Conservation (phyloP, 2,113 vertebrate genomes). For the Panurus biarmicus region DNA sequence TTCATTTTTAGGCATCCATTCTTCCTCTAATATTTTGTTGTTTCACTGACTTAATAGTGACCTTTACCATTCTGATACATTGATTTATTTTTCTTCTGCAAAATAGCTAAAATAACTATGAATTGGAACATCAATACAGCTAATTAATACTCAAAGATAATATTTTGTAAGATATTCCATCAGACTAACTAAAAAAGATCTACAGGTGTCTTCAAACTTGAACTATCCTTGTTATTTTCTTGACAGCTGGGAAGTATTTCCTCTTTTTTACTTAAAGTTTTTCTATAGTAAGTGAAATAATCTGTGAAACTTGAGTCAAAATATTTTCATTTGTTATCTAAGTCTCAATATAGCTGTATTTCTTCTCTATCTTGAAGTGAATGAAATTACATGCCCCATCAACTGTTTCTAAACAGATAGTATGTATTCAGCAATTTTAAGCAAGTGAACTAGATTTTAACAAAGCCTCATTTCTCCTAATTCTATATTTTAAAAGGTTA, state of each 20-base stretch:
- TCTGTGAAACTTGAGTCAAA: neutral
- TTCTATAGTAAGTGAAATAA: neutral
- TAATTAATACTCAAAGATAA: neutral
- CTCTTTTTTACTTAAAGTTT: neutral
- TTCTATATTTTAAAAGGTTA: neutral
- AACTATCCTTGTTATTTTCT: neutral
- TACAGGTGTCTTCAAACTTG: neutral
- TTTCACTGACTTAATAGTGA: neutral
- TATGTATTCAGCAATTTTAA: neutral
- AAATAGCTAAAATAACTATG: neutral
- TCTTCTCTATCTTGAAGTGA: neutral
- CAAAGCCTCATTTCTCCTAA: neutral
- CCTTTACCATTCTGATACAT: neutral
- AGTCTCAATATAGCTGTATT: neutral
- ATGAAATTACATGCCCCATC: neutral
- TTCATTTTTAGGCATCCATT: neutral
- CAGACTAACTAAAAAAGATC: neutral
- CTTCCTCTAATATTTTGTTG: neutral
- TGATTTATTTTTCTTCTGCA: neutral
- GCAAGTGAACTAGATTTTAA: neutral
- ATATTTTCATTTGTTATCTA: neutral
- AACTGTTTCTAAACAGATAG: neutral
- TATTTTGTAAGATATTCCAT: neutral
- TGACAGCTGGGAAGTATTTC: neutral
- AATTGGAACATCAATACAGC: neutral